Evolutionary conservation across 2,113 vertebrate species (phyloP).

Genomic region (Ivindomyrus marchei): DNA sequence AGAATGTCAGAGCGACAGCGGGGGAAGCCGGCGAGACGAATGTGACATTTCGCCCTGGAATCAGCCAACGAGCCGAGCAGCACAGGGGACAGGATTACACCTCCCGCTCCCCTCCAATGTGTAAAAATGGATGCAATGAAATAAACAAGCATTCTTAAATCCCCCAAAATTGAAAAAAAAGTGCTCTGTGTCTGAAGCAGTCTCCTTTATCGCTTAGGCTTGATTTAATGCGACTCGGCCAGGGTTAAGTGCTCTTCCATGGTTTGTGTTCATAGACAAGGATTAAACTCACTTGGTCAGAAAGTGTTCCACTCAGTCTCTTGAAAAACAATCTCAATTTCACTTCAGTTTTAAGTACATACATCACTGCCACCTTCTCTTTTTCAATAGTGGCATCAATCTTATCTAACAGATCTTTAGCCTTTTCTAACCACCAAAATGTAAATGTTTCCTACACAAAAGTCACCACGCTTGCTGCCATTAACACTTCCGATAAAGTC

Average conservation of each 20-base stretch:
- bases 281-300: not conserved
- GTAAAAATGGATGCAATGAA: constrained; percentile 12
- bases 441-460: not conserved
- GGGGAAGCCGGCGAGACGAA: not conserved
- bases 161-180: constrained; percentile 7
- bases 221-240: not conserved
- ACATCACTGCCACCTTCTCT: not conserved
- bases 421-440: not conserved
- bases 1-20: constrained; percentile 16
- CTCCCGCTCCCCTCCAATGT: not conserved
- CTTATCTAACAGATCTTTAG: not conserved
- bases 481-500: not conserved
- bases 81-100: not conserved
- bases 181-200: not conserved
- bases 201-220: not conserved
- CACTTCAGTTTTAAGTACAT: not conserved
- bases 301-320: not conserved
- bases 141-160: constrained; percentile 10
- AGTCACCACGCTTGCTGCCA: not conserved
- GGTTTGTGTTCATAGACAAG: not conserved
- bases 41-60: constrained; percentile 8
- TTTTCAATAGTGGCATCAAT: not conserved
- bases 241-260: not conserved
- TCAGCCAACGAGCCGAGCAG: not conserved
- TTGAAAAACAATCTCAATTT: not conserved